phyloP scores from a whole-genome alignment of 2,113 vertebrate species.

The Rhea pennata region DNA sequence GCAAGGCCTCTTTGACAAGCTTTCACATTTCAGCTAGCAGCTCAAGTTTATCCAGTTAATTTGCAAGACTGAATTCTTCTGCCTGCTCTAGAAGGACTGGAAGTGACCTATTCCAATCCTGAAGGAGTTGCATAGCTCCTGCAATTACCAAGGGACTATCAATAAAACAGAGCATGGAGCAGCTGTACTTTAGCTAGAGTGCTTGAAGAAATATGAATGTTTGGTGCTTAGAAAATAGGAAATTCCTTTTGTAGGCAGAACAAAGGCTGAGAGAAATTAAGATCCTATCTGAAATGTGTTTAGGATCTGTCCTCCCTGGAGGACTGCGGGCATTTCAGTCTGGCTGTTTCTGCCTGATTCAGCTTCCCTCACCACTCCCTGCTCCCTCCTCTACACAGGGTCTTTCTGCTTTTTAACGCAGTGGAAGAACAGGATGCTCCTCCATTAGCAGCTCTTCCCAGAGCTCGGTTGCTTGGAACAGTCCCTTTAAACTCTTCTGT shows the following conservation, averaged over 20 bases:
- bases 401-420: background rate
- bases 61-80: background rate
- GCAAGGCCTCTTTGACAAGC: background rate
- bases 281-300: background rate
- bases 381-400: background rate
- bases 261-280: conserved; percentile 25
- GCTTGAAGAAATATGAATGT: background rate
- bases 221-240: background rate
- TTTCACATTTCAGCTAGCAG: background rate
- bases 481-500: background rate
- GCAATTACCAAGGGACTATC: background rate
- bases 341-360: background rate
- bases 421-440: background rate
- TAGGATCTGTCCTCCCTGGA: background rate
- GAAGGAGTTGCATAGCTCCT: background rate
- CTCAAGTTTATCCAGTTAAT: background rate
- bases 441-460: background rate
- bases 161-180: background rate
- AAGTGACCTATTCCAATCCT: background rate
- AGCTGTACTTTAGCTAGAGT: accelerated
- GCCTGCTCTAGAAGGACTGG: background rate
- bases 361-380: background rate
- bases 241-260: conserved; percentile 17
- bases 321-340: background rate
- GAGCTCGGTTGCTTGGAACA: background rate